phyloP scores from a whole-genome alignment of 2,888 invertebrate genomes.

The Hirtodrosophila duncani region DNA sequence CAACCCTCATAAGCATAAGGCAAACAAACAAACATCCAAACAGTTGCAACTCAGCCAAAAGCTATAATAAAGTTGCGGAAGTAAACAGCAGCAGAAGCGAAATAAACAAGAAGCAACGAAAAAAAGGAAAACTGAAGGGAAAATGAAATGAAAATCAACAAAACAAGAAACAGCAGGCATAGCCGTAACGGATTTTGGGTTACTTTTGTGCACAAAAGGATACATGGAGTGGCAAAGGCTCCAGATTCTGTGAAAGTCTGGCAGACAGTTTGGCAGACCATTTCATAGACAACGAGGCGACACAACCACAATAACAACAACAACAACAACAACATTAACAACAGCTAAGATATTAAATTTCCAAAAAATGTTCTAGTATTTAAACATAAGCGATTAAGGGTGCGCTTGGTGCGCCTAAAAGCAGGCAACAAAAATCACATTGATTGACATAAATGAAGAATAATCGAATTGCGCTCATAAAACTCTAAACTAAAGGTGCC shows the following conservation, averaged over 20 bases:
- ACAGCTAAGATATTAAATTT: constrained; percentile 70
- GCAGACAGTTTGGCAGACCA: constrained; percentile 54
- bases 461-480: constrained; percentile 75
- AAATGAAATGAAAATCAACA: constrained; percentile 68
- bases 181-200: constrained; percentile 46
- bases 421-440: constrained; percentile 44
- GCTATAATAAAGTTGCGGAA: constrained; percentile 73
- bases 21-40: constrained; percentile 69
- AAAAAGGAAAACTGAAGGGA: constrained; percentile 13
- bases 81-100: constrained; percentile 64
- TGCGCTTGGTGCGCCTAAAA: constrained; percentile 37
- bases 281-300: constrained; percentile 51
- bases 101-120: constrained; percentile 40
- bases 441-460: constrained; percentile 79
- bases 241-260: constrained; percentile 20
- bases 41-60: constrained; percentile 70
- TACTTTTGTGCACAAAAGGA: constrained; percentile 36
- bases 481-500: constrained; percentile 61
- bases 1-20: constrained; percentile 65
- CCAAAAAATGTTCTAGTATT: constrained; percentile 55
- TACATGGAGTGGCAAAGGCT: constrained; percentile 27
- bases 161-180: constrained; percentile 31
- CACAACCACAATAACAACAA: constrained; percentile 24
- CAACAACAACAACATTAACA: constrained; percentile 15
- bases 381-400: constrained; percentile 74